Evolutionary conservation across 1,140 invertebrate genomes (phyloP), one percentile per base, ranked within the genome.

Genomic region (Helicoverpa armigera): DNA sequence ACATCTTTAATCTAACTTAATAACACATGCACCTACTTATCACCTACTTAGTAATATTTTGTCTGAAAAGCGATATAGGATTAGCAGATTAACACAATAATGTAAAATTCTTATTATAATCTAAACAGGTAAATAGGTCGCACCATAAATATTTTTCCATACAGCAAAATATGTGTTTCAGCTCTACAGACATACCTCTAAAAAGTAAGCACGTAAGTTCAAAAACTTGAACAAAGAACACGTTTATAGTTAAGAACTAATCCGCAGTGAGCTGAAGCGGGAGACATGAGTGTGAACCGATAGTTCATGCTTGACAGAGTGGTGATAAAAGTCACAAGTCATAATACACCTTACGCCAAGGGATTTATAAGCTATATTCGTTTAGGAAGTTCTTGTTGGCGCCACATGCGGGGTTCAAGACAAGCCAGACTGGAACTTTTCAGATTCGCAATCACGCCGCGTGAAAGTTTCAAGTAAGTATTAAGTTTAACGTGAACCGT

Each of bases 381-480:
- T 14, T 63, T 78, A 60, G 12, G n/a, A 16, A 11, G 35, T 16
- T 12, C 35, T 78, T 29, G 79, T 76, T 82, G 69, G 81, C 81
- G 81, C 82, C 85, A 82, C 82, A 82, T 85, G 84, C 83, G 83
- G 67, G 43, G 60, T 63, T 79, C 80, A 50, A 83, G 84, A 88
- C 84, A 85, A 83, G 82, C 79, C 82, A 83, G 84, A 83, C 82
- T 82, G 82, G 81, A 90, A 91, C 84, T 90, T 91, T 91, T 90
- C 87, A 88, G 88, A 89, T 90, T 89, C 87, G 85, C 89, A 90
- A 90, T 89, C 90, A 89, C 86, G 88, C 73, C 82, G 76, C 82
- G 74, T 82, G 82, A 85, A 91, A 90, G 79, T 91, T 90, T 85
- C 75, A 77, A 86, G 85, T 82, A 84, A 87, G 83, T 87, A 85